phyloP scores from a whole-genome alignment of 2,113 vertebrate species.

The Spheniscus mendiculus region DNA sequence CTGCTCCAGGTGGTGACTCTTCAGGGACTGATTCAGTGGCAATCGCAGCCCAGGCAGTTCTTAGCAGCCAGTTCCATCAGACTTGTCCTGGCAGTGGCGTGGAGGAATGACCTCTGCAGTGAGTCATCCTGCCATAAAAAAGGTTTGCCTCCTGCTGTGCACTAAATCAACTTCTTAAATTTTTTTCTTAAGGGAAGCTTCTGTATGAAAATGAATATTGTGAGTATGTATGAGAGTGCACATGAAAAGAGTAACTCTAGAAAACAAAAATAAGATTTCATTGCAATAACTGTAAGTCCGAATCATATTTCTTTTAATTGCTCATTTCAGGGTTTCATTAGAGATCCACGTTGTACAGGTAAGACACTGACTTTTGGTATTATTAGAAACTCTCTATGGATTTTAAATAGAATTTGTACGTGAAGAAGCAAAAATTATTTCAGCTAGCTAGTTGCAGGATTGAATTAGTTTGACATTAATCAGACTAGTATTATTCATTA shows the following conservation, averaged over 20 bases:
- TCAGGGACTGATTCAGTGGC: not conserved
- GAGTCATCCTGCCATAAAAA: not conserved
- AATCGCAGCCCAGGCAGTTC: not conserved
- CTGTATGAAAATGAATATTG: not conserved
- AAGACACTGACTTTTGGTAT: not conserved
- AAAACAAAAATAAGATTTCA: not conserved
- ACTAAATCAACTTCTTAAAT: not conserved
- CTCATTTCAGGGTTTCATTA: not conserved
- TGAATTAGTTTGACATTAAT: conserved; percentile 44
- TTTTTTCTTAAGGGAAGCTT: not conserved
- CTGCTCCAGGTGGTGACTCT: not conserved
- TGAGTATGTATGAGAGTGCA: not conserved
- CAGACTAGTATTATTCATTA: conserved; percentile 43
- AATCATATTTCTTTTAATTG: not conserved
- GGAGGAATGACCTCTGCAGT: not conserved
- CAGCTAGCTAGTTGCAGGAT: not conserved
- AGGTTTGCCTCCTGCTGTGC: not conserved
- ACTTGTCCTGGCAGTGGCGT: accelerated
- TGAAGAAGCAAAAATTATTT: conserved; percentile 17
- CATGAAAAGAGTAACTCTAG: not conserved
- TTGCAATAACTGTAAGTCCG: not conserved
- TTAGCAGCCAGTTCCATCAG: not conserved
- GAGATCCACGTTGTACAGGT: not conserved
- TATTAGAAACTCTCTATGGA: not conserved
- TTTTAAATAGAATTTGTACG: conserved; percentile 23